These are phyloP conservation scores for Nephotettix cincticeps DNA, from an alignment of 1,140 invertebrate genomes.

Conservation along the genomic window DNA sequence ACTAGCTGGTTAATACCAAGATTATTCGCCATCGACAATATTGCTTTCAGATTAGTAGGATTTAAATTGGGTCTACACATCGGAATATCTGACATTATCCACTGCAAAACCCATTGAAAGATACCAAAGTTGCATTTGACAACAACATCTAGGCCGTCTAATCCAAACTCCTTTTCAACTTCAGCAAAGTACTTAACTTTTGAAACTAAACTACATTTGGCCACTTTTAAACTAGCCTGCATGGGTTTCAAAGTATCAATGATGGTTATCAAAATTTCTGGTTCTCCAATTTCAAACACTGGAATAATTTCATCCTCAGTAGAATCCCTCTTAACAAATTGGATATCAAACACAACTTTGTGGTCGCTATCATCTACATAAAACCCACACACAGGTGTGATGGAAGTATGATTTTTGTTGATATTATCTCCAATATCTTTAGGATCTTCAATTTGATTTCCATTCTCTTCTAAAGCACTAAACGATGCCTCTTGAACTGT, in stretches of 20 bases:
- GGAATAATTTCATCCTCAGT: not conserved
- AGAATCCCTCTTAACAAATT: not conserved
- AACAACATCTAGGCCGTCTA: not conserved
- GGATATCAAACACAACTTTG: not conserved
- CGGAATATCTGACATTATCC: not conserved
- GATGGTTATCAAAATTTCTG: not conserved
- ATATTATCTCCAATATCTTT: too few species aligned
- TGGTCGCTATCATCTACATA: not conserved
- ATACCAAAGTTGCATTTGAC: not conserved
- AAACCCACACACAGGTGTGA: not conserved
- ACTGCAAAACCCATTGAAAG: constrained; percentile 3
- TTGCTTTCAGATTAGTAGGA: not conserved
- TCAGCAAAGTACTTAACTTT: not conserved
- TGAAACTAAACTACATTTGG: not conserved
- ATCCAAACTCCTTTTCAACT: not conserved
- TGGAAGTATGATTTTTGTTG: too few species aligned
- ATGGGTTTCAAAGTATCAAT: not conserved
- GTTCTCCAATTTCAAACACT: not conserved
- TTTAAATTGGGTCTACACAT: constrained; percentile 12
- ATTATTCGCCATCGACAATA: not conserved
- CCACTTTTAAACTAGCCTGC: not conserved
- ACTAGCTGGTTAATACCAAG: not conserved
- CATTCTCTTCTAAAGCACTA: too few species aligned
- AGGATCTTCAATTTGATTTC: too few species aligned
- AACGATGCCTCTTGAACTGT: too few species aligned